Evolutionary conservation across 2,888 invertebrate genomes (phyloP).

Genomic region (Ceriagrion tenellum): DNA sequence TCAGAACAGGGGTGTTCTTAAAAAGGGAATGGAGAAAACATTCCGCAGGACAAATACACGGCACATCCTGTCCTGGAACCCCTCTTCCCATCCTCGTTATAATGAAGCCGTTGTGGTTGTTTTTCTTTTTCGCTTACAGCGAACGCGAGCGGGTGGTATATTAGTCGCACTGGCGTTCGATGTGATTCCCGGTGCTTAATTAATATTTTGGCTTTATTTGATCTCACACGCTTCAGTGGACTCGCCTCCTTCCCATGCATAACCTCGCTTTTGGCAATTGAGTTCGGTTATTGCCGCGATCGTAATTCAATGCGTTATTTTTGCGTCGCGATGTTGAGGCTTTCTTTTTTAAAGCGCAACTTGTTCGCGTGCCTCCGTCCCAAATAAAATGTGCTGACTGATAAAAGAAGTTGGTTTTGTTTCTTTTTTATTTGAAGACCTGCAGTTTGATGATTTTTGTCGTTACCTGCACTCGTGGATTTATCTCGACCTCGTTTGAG

Average conservation of each 20-base stretch:
- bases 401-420: background rate
- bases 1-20: background rate
- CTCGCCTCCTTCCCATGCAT: background rate
- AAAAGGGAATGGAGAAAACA: background rate
- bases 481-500: too few species aligned
- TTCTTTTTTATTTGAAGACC: background rate
- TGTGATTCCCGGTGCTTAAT: background rate
- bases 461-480: background rate
- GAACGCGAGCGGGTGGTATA: background rate
- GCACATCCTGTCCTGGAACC: background rate
- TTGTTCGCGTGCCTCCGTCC: background rate
- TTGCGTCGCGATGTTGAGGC: background rate
- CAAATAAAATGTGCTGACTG: background rate
- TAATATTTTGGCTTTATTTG: conserved; percentile 36
- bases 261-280: background rate
- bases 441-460: background rate
- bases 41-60: conserved; percentile 5
- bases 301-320: background rate
- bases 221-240: background rate
- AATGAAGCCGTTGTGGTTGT: background rate
- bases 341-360: background rate
- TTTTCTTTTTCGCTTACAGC: background rate
- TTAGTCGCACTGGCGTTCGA: background rate
- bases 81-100: background rate
- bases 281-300: conserved; percentile 1